These are phyloP conservation scores for Nomada hirtipes DNA, from an alignment of 2,888 invertebrate species.

Conservation along the genomic window DNA sequence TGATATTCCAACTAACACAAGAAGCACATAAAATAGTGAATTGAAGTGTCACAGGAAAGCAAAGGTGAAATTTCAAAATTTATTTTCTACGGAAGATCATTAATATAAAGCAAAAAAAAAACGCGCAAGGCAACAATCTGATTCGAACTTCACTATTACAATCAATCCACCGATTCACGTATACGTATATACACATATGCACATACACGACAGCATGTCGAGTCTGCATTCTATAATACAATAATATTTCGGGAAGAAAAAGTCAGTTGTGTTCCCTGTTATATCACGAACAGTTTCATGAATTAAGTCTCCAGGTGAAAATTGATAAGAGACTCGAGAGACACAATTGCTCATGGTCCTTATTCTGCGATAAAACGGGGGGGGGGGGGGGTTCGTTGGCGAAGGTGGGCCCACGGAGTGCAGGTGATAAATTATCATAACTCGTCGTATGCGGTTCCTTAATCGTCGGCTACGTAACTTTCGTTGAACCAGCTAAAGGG, in stretches of 20 bases:
- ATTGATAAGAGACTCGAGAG: constrained; percentile 39
- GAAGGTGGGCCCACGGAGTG: constrained; percentile 32
- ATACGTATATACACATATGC: not conserved
- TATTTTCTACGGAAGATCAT: no score
- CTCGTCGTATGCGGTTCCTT: constrained; percentile 61
- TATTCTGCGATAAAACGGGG: constrained; percentile 19
- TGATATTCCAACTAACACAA: no score
- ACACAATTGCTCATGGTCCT: constrained; percentile 31
- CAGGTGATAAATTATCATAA: constrained; percentile 65
- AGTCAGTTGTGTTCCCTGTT: not conserved
- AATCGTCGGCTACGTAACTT: constrained; percentile 67
- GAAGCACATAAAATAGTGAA: no score
- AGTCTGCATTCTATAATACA: not conserved
- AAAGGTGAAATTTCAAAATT: no score
- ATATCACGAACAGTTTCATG: not conserved
- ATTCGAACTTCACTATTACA: not conserved
- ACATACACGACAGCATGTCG: not conserved
- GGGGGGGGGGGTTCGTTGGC: not conserved
- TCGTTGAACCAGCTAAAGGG: constrained; percentile 63
- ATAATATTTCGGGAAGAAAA: not conserved
- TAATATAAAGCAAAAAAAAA: no score
- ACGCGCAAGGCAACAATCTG: not conserved
- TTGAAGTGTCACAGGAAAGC: no score
- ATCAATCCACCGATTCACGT: not conserved
- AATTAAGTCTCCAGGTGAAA: constrained; percentile 29